These are phyloP conservation scores for Ciconia boyciana DNA, from an alignment of 2,113 vertebrate genomes.

Conservation along the genomic window DNA sequence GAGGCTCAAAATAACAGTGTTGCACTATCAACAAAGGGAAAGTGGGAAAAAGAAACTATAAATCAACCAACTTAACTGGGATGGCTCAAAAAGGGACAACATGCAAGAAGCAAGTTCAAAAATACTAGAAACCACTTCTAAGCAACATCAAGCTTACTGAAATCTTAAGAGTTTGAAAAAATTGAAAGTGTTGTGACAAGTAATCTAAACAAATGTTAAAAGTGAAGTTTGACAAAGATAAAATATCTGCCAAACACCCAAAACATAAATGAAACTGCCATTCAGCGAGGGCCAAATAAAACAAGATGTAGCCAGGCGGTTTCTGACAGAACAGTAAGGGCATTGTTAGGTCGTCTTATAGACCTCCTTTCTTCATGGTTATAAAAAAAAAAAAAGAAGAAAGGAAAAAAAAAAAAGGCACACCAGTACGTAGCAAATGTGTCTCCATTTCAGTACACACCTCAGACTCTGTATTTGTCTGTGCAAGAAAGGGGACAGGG, in stretches of 20 bases:
- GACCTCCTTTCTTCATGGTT: neutral
- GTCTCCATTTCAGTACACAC: neutral
- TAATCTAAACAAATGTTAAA: conserved; percentile 63
- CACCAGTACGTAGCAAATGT: neutral
- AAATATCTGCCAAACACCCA: conserved; percentile 59
- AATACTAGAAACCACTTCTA: conserved; percentile 16
- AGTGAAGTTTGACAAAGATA: conserved; percentile 65
- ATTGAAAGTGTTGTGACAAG: conserved; percentile 40
- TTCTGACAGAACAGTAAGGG: conserved; percentile 54
- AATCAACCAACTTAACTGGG: neutral
- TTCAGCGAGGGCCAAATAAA: conserved; percentile 59
- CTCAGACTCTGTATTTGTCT: neutral
- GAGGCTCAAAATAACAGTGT: neutral
- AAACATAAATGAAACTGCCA: conserved; percentile 61
- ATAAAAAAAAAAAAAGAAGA: neutral
- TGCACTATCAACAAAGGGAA: neutral
- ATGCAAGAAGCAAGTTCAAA: neutral
- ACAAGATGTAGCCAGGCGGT: conserved; percentile 49
- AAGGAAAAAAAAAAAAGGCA: neutral
- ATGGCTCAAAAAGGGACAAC: neutral
- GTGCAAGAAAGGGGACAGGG: neutral
- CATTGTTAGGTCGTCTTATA: conserved; percentile 53
- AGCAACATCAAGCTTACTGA: neutral
- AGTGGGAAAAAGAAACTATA: neutral
- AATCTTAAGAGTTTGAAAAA: conserved; percentile 11